A percentile compares a stretch with the other conserved stretches of the same genome.
Conservation (phyloP, 2,797 vertebrate genomes). For the Enteromius viviparus region DNA sequence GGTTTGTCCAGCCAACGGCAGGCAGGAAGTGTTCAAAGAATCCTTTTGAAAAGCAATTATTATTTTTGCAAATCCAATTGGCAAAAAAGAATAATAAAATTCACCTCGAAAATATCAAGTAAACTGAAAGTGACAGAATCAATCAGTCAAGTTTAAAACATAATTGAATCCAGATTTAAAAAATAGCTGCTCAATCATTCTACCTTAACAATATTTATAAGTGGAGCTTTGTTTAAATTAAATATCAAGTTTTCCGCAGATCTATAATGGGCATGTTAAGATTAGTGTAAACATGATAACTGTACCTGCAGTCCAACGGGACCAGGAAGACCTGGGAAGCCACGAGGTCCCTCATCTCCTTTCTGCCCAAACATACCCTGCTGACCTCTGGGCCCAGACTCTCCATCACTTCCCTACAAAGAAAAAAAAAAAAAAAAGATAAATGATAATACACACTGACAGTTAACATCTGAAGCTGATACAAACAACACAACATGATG, state of each 20-base stretch:
- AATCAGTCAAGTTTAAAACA: neutral
- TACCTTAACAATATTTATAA: neutral
- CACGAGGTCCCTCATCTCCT: slow-evolving; percentile 95
- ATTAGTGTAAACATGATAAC: slow-evolving; percentile 33
- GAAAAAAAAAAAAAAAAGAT: slow-evolving; percentile 48
- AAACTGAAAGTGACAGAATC: neutral
- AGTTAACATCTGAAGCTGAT: neutral
- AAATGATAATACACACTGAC: neutral
- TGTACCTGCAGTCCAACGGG: slow-evolving; percentile 94
- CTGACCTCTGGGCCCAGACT: slow-evolving; percentile 93
- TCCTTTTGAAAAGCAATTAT: neutral
- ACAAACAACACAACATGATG: neutral
- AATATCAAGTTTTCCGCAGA: neutral
- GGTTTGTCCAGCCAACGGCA: too few species aligned
- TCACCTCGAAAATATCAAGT: neutral
- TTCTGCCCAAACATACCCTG: slow-evolving; percentile 99
- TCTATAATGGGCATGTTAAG: neutral
- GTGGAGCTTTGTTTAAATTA: neutral
- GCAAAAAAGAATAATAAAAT: neutral
- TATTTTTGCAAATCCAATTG: neutral
- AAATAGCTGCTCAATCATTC: neutral
- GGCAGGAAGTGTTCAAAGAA: neutral
- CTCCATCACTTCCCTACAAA: slow-evolving; percentile 91
- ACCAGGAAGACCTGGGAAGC: slow-evolving; percentile 95
- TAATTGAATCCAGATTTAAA: neutral